These are phyloP conservation scores for Isaurus tuberculatus DNA, from an alignment of 92 coral and sea anemone genomes.

Conservation along the genomic window DNA sequence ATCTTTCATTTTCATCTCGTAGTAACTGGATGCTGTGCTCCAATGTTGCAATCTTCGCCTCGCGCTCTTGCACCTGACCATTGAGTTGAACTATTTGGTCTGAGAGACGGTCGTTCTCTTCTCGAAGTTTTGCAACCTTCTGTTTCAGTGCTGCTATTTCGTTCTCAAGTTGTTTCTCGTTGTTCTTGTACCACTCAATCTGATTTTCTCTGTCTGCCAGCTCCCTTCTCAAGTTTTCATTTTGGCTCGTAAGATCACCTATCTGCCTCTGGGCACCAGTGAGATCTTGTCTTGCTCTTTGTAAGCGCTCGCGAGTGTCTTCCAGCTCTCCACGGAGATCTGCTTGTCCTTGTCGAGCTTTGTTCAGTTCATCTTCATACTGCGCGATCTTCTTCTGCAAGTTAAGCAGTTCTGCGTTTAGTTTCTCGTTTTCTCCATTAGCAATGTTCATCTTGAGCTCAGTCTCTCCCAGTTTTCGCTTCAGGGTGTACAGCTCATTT, in stretches of 20 bases:
- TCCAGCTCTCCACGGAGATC: constrained; percentile 82
- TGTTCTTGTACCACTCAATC: constrained; percentile 83
- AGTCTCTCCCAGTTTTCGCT: constrained; percentile 74
- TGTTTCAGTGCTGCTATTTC: constrained; percentile 85
- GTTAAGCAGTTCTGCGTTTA: constrained; percentile 83
- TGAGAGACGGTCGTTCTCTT: constrained; percentile 77
- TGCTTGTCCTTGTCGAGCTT: constrained; percentile 82
- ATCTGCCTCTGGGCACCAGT: constrained; percentile 70
- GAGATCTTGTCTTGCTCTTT: constrained; percentile 68
- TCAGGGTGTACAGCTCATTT: constrained; percentile 73
- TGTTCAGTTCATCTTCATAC: constrained; percentile 80
- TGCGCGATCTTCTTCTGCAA: constrained; percentile 83
- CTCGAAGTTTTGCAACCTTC: constrained; percentile 83
- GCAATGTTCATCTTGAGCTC: constrained; percentile 76
- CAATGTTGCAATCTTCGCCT: constrained; percentile 85
- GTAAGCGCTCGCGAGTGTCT: constrained; percentile 70
- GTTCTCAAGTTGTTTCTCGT: constrained; percentile 85
- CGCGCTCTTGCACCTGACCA: constrained; percentile 82
- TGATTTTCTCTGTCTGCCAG: constrained; percentile 81
- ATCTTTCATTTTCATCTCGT: constrained; percentile 87
- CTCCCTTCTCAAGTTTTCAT: constrained; percentile 65
- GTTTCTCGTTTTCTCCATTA: constrained; percentile 79
- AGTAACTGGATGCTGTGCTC: constrained; percentile 80
- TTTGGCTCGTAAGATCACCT: constrained; percentile 63
- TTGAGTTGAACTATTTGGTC: constrained; percentile 77